phyloP scores from a whole-genome alignment of 1,140 invertebrate genomes.

The Bombus affinis region DNA sequence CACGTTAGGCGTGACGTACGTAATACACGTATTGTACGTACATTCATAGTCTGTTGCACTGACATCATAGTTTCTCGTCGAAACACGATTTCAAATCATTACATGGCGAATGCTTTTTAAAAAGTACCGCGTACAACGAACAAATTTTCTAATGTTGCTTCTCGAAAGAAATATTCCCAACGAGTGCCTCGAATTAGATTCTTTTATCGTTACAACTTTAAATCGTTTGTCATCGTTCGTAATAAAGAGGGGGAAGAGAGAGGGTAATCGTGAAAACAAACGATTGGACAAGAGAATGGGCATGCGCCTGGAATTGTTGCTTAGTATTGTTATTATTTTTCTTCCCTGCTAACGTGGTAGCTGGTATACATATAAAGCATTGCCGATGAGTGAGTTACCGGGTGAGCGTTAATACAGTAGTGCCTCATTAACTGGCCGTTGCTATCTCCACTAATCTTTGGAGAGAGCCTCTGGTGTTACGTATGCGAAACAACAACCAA shows the following conservation, averaged over 20 bases:
- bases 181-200: constrained; percentile 18
- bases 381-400: constrained; percentile 13
- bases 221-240: constrained; percentile 7
- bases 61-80: neutral
- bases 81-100: neutral
- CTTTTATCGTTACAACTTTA: neutral
- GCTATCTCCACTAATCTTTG: neutral
- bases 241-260: neutral
- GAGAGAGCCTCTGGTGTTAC: neutral
- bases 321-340: constrained; percentile 31
- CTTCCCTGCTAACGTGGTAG: neutral
- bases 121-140: neutral
- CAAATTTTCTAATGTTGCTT: neutral
- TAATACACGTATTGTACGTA: neutral
- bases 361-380: too few species aligned
- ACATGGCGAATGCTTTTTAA: neutral
- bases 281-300: neutral
- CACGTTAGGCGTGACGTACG: neutral
- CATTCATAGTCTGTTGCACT: neutral
- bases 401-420: neutral
- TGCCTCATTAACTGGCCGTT: neutral
- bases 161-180: neutral
- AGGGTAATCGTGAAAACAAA: constrained; percentile 13
- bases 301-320: neutral
- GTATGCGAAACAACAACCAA: neutral